A percentile compares a stretch with the other conserved stretches of the same genome.
Evolutionary conservation across 1,140 invertebrate genomes (phyloP).

Genomic region (Wiebesia pumilae): DNA sequence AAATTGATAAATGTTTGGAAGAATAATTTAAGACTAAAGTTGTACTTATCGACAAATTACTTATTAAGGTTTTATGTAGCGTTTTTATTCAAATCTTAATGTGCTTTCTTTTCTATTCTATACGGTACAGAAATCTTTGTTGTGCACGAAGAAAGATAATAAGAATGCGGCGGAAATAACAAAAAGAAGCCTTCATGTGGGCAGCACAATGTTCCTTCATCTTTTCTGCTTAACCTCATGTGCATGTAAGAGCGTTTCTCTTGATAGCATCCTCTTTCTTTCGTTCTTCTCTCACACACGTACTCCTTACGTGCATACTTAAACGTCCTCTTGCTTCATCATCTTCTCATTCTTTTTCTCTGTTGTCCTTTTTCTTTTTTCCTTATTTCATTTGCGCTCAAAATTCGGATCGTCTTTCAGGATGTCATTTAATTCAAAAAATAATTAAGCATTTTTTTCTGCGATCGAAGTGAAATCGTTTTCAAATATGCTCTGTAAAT

Average conservation of each 20-base stretch:
- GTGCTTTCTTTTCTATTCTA: not conserved
- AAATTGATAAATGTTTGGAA: not conserved
- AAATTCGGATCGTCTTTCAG: not conserved
- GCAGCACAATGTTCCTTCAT: conserved; percentile 58
- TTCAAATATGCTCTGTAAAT: not conserved
- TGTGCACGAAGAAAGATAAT: not conserved
- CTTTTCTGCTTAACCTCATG: conserved; percentile 19
- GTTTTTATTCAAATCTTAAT: not conserved
- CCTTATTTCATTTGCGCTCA: not conserved
- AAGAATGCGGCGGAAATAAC: conserved; percentile 34
- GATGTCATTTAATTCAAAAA: not conserved
- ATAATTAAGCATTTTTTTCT: not conserved
- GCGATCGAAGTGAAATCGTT: not conserved
- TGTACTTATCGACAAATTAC: not conserved
- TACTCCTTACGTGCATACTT: not conserved
- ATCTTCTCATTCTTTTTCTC: not conserved
- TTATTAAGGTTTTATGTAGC: not conserved
- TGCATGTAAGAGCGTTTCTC: not conserved
- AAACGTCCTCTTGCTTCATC: not conserved
- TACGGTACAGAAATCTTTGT: not conserved
- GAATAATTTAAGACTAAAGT: not conserved
- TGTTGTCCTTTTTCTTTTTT: not conserved
- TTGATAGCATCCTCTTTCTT: not conserved
- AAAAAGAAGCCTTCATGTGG: conserved; percentile 53
- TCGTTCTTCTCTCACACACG: not conserved